Evolutionary conservation across 1,140 invertebrate species (phyloP), one percentile per base, ranked within the genome.

Genomic region (Oryctes rhinoceros): DNA sequence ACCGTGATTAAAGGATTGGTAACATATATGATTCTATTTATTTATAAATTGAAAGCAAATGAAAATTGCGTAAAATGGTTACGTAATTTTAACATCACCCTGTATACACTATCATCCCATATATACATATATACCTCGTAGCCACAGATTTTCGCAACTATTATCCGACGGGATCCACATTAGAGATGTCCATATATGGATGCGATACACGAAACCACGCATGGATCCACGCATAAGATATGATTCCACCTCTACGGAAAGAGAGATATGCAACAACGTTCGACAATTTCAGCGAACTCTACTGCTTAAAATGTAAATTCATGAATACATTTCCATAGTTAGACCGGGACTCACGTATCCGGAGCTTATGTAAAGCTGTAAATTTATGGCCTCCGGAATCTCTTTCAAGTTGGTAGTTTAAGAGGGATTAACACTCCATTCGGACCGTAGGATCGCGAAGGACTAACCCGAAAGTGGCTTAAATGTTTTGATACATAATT

Each of bases 291-390:
- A 37, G 65, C 65, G 11, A 71, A 37, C 65, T 71, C 20, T 24
- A 35, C 65, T 71, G 65, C 65, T 71, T 71, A 71, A 71, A 71
- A 71, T 71, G 65, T 71, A 71, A 71, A 71, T 71, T 71, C 65
- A 35, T 71, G 65, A 71, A 71, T 71, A 71, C 20, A 71, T 71
- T 71, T 71, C 65, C 65, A 71, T 71, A 71, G 65, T 71, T 71
- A 71, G 24, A 71, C 35, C 65, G 65, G 35, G 65, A 30, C 20
- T 71, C 65, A 71, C 65, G 65, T 71, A 71, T 71, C 65, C 65
- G 65, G 11, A 71, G 65, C 65, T 71, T 71, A 71, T 71, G 65
- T 37, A 71, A 71, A 71, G 65, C 65, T 71, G 65, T 37, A 37
- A 71, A 71, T 71, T 71, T 71, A 71, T 71, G 5, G 24, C 65